Evolutionary conservation across 2,888 invertebrate species (phyloP).

Genomic region (Schizaphis graminum): DNA sequence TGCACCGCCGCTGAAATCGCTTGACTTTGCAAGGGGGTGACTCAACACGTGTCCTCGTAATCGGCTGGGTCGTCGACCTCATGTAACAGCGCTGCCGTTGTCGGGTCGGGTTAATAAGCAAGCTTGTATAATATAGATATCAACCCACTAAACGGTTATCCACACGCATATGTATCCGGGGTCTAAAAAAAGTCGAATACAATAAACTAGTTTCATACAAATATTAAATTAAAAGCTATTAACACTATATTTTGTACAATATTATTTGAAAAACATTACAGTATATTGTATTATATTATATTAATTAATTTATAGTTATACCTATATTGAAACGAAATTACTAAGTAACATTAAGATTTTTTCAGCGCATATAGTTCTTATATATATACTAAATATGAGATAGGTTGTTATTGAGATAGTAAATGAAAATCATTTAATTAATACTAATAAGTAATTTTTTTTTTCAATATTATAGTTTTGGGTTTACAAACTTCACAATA

Average conservation of each 20-base stretch:
- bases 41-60: slow-evolving; percentile 62
- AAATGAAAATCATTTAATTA: too few relatives aligned
- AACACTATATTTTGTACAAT: background rate
- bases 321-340: background rate
- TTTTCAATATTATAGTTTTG: background rate
- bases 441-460: background rate
- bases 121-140: background rate
- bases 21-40: slow-evolving; percentile 26
- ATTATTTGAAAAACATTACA: background rate
- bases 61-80: slow-evolving; percentile 43
- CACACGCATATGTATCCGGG: background rate
- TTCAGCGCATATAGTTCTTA: background rate
- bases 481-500: background rate
- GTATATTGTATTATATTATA: background rate
- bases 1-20: slow-evolving; percentile 9
- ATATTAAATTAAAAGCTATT: background rate
- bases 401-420: too few relatives aligned
- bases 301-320: background rate
- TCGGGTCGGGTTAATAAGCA: background rate
- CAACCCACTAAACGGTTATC: slow-evolving; percentile 35
- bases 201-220: background rate
- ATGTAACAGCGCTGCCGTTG: background rate
- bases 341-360: background rate
- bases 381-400: too few relatives aligned
- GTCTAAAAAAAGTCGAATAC: background rate